Evolutionary conservation across 2,888 invertebrate species (phyloP).

Genomic region (Pheosia gnoma): DNA sequence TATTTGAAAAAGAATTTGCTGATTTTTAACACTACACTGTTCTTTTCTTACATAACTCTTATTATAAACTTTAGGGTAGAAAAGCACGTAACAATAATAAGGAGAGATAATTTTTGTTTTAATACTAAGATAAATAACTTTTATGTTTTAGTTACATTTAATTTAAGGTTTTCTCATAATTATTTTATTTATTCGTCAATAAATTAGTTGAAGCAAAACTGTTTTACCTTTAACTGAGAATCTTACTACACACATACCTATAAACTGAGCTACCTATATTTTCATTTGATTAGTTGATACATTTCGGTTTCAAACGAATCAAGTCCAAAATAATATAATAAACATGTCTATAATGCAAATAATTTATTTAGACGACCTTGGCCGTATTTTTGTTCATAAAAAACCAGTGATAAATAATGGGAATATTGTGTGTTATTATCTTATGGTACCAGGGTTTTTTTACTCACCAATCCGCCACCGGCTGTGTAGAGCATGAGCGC

Average conservation of each 20-base stretch:
- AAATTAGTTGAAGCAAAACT: background rate
- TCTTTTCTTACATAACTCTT: background rate
- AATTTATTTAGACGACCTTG: no score
- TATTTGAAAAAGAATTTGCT: slow-evolving; percentile 86
- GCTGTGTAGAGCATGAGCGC: slow-evolving; percentile 91
- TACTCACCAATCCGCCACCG: slow-evolving; percentile 91
- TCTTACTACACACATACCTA: no score
- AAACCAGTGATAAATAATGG: no score
- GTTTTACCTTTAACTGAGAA: background rate
- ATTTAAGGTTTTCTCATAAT: slow-evolving; percentile 8
- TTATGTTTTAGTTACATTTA: slow-evolving; percentile 20
- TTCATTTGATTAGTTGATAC: no score
- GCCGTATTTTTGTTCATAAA: no score
- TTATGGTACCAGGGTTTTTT: background rate
- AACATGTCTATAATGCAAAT: no score
- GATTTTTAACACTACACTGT: slow-evolving; percentile 82
- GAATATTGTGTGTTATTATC: no score
- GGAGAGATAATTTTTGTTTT: slow-evolving; percentile 48
- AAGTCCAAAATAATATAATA: no score
- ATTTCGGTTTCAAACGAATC: no score
- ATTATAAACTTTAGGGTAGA: slow-evolving; percentile 4
- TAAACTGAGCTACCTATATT: no score
- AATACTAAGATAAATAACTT: slow-evolving; percentile 32
- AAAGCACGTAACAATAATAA: slow-evolving; percentile 28
- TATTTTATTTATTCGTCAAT: background rate